Evolutionary conservation across 2,888 invertebrate genomes (phyloP).

Genomic region (Brenthis hecate): DNA sequence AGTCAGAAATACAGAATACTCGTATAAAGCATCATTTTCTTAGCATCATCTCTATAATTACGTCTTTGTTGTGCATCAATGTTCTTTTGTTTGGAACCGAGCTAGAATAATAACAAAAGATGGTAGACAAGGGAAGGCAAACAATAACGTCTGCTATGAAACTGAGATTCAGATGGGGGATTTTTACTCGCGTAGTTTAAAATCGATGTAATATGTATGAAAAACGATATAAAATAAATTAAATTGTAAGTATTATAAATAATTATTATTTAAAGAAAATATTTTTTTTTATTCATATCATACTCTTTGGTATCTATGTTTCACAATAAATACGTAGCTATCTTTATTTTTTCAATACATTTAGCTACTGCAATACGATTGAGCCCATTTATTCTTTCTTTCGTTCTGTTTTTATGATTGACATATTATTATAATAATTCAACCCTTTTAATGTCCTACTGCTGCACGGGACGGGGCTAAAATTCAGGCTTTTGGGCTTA

Average conservation of each 20-base stretch:
- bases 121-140: conserved; percentile 62
- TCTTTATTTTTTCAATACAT: too few relatives aligned
- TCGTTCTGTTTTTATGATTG: background rate
- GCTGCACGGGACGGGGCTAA: too few relatives aligned
- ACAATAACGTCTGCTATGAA: conserved; percentile 76
- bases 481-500: too few relatives aligned
- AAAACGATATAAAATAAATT: background rate
- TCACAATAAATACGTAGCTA: too few relatives aligned
- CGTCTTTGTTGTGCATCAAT: conserved; percentile 68
- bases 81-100: conserved; percentile 70
- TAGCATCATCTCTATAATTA: conserved; percentile 67
- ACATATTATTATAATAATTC: too few relatives aligned
- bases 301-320: too few relatives aligned
- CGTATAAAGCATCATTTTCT: conserved; percentile 54
- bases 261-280: too few relatives aligned
- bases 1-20: conserved; percentile 17
- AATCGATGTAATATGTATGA: conserved; percentile 23
- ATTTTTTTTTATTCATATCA: too few relatives aligned
- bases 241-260: too few relatives aligned
- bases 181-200: conserved; percentile 52
- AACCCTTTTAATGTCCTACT: too few relatives aligned
- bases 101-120: conserved; percentile 70
- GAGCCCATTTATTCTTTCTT: conserved; percentile 1
- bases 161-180: conserved; percentile 51
- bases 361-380: conserved; percentile 10